Base-by-base conservation (phyloP, 2,888 invertebrate genomes). In the Heliconius hortense region DNA sequence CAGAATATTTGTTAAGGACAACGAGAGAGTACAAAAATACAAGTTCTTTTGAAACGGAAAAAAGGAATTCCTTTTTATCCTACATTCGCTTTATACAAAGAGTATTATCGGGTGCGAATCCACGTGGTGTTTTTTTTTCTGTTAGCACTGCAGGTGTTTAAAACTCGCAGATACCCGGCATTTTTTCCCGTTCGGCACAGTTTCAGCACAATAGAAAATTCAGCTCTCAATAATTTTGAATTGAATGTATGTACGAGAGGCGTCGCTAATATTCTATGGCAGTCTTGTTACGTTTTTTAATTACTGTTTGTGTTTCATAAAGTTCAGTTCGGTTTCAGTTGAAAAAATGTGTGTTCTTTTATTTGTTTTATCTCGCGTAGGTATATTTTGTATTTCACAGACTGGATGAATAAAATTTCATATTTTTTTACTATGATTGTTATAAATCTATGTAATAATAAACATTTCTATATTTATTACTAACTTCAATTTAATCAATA, bases 181-280 rank as follows among this genome's bases (percentile, higher is more conserved):
- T 77, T 80, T 79, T 78, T 79, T 79, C 60, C 79, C 78, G 78
- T 77, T 78, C 77, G 74, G 76, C 75, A 76, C 72, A 78, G 77
- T 79, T 78, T 77, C 79, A 70, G 77, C 72, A 78, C 79, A 78
- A 79, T 81, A 80, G 79, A 80, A 80, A 80, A 81, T 81, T 81
- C 79, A 79, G 72, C 73, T 75, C 77, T 79, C 79, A 79, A 79
- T 79, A 71, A 79, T 74, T 77, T 68, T 71, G 77, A 76, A 80
- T 76, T 79, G 75, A 69, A 75, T 75, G 64, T 43, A 43, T 48
- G 43, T 64, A 66, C 39, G 56, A 70, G 70, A 70, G 70, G 64
- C 69, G 59, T 18, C 48, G 68, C 48, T 53, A 62, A 35, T 68
- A 69, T 62, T 39, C 66, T 66, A 66, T 66, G 66, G 53, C n/a